Evolutionary conservation across 2,888 invertebrate species (phyloP), one percentile per base, ranked within the genome.

Genomic region (Invenusta paracnida): DNA sequence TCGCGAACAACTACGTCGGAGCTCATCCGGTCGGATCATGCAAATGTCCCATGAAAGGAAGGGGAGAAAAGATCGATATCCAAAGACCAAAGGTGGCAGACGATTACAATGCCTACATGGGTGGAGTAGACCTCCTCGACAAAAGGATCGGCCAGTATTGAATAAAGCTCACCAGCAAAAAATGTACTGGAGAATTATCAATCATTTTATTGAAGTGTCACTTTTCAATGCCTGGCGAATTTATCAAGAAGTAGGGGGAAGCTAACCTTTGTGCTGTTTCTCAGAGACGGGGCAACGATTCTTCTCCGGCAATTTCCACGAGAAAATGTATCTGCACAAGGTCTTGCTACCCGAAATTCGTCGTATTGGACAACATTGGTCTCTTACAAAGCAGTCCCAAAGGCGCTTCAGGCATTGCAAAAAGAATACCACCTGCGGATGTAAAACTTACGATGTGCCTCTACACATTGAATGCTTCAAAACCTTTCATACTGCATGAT

Each of bases 1-100:
- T 79, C n/a, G 79, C n/a, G 5, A 79, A 23, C 79, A 79, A 79
- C n/a, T 79, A 25, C n/a, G 79, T 79, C 25, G 79, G 79, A 79
- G 2, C 79, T 11, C 27, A 79, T 13, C 79, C 79, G 25, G 79
- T 79, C n/a, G 79, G 79, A 25, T 48, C 48, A 17, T 79, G 79
- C 29, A 79, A 79, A 23, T n/a, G 79, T 5, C 79, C 2, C 2
- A 79, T 79, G 79, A 79, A 79, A 79, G 79, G 5, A 27, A 5
- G 2, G 25, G 2, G 79, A 25, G 29, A 25, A 79, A 79, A 79
- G n/a, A 25, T 2, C 79, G n/a, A 79, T n/a, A 79, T 27, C 25
- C 79, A 79, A 79, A 79, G 29, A 79, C 79, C 5, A 79, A 79
- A 79, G 2, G 79, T 79, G 23, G 79, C 25, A 29, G 79, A 79